These are phyloP conservation scores for Tarsius wallacei DNA, from an alignment of 2,797 vertebrate genomes.

Conservation along the genomic window DNA sequence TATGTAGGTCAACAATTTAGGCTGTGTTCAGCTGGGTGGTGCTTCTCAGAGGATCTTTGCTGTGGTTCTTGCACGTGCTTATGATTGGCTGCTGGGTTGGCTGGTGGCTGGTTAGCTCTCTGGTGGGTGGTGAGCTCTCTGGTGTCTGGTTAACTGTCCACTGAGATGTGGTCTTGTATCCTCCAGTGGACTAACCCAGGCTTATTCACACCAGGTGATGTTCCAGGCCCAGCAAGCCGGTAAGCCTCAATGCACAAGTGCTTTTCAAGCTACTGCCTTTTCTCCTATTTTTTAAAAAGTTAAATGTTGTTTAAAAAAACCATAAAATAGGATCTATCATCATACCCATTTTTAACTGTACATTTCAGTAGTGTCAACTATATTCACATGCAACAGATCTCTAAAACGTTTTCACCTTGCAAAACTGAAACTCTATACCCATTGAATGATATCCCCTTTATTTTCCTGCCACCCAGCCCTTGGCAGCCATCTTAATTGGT, in stretches of 20 bases:
- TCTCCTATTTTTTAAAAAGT: background rate
- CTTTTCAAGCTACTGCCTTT: background rate
- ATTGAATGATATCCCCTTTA: background rate
- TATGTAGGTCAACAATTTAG: conserved; percentile 19
- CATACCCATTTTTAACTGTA: background rate
- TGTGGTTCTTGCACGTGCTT: background rate
- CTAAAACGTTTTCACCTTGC: background rate
- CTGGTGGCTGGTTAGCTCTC: background rate
- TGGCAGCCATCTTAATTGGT: background rate
- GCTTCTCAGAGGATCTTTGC: conserved; percentile 13
- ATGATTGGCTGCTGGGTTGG: background rate
- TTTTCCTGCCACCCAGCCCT: background rate
- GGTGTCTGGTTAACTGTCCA: background rate
- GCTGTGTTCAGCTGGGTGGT: background rate
- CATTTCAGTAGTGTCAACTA: conserved; percentile 10
- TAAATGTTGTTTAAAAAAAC: background rate
- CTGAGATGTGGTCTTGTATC: background rate
- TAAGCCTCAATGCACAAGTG: background rate
- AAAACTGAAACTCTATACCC: background rate
- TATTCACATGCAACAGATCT: background rate
- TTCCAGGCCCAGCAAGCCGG: background rate
- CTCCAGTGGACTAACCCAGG: background rate
- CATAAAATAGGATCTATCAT: background rate
- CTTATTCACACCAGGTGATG: background rate
- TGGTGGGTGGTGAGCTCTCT: background rate